Conservation (phyloP, 2,113 vertebrate species). For the Lophura nycthemera region DNA sequence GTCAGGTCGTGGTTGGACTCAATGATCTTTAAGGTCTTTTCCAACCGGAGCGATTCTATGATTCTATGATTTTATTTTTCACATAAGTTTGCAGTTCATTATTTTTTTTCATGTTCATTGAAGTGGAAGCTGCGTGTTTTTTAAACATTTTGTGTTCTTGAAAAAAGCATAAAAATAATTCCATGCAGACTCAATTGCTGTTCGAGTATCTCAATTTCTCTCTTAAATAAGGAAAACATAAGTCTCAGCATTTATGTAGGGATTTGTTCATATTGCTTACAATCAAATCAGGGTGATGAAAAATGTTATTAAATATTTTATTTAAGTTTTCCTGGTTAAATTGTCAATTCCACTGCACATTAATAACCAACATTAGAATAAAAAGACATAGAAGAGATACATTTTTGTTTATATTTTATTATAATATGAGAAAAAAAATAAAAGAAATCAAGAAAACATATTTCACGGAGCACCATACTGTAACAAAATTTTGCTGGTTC, state of each 20-base stretch:
- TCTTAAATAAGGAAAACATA: background rate
- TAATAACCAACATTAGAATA: constrained; percentile 32
- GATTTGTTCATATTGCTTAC: background rate
- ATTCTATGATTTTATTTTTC: too few relatives aligned
- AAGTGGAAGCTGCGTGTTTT: background rate
- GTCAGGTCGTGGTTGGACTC: background rate
- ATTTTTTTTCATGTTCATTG: background rate
- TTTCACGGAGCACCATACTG: constrained; percentile 80
- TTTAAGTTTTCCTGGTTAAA: background rate
- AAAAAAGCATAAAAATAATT: background rate
- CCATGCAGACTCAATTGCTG: background rate
- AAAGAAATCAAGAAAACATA: constrained; percentile 78
- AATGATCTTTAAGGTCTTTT: too few relatives aligned
- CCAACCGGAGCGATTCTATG: too few relatives aligned
- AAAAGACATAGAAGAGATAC: constrained; percentile 35
- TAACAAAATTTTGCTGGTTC: constrained; percentile 76
- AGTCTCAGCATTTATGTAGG: background rate
- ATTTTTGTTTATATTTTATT: constrained; percentile 79
- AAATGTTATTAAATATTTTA: background rate
- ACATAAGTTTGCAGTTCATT: too few relatives aligned
- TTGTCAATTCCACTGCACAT: background rate
- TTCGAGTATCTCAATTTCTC: background rate
- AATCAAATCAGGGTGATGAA: background rate
- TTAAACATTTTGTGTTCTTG: too few relatives aligned
- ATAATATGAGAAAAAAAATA: constrained; percentile 72